Conservation (phyloP, 2,113 vertebrate genomes). For the Elgaria multicarinata region DNA sequence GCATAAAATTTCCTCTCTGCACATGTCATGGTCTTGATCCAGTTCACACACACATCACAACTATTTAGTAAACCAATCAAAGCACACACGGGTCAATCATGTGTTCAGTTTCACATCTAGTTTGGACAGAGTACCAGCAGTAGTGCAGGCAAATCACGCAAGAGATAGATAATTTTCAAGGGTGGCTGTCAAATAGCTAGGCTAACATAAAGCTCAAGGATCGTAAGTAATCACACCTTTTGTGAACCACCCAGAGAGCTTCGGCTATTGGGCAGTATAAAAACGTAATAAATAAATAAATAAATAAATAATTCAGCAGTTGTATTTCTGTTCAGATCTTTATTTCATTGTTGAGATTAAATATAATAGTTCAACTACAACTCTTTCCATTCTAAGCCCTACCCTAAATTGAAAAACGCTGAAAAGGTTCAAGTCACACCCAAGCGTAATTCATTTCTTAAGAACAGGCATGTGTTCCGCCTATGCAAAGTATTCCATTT, state of each 20-base stretch:
- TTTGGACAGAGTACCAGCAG: not conserved
- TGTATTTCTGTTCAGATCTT: not conserved
- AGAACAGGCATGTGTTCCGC: not conserved
- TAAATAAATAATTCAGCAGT: no score
- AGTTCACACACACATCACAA: not conserved
- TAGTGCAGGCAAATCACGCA: not conserved
- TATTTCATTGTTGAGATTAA: not conserved
- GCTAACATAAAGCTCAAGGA: not conserved
- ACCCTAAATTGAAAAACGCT: not conserved
- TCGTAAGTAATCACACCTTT: not conserved
- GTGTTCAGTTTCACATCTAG: not conserved
- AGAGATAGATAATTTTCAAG: not conserved
- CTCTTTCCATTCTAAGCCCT: not conserved
- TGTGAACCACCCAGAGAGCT: no score
- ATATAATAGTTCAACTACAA: not conserved
- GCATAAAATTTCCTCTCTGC: not conserved
- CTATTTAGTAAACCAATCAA: not conserved
- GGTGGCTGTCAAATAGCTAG: not conserved
- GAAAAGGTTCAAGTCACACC: not conserved
- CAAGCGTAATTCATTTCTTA: not conserved
- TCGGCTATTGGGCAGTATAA: no score
- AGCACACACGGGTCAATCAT: not conserved
- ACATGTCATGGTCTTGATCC: not conserved
- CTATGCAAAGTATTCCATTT: not conserved
- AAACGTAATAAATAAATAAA: no score